Evolutionary conservation across 2,797 vertebrate species (phyloP), one percentile per base, ranked within the genome.

Genomic region (Tolypeutes matacus): DNA sequence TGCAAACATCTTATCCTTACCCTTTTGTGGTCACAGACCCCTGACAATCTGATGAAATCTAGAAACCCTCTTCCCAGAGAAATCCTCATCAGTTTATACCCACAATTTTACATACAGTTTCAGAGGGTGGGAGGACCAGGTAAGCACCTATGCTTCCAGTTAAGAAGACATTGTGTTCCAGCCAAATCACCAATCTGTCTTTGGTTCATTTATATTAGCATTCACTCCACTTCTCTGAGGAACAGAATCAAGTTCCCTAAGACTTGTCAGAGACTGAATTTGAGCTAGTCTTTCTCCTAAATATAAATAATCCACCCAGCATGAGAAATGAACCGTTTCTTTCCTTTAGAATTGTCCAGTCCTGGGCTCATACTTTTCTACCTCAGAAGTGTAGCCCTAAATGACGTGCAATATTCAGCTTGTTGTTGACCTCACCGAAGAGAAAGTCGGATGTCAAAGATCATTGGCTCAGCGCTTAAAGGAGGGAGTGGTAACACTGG

Each of bases 211-310:
- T 67, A 69, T 12, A 36, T 53, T 34, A 69, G 25, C 49, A 34
- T 87, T 62, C 17, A 21, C 49, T 20, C 91, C n/a, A 72, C 21
- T 91, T 93, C 70, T 72, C 34, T 82, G 80, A 85, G 75, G 39
- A 84, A 92, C 5, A n/a, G 39, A 42, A 69, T 27, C 36, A 2
- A 42, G 21, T 39, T 72, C 60, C 7, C 17, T 27, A 67, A 62
- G 39, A 11, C 58, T 53, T 76, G 11, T 60, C 51, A 39, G 91
- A 25, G 60, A 39, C 14, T 34, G 46, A 76, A 46, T 23, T 8
- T 72, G 10, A 10, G 46, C 25, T 67, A 21, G 6, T 49, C 31
- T 23, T 42, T 46, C 31, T 86, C 20, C 67, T 86, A 18, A 18
- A 42, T 8, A 29, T 14, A 93, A 85, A 58, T 56, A 86, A 36